Evolutionary conservation across 2,113 vertebrate species (phyloP), one percentile per base, ranked within the genome.

Genomic region (Collichthys lucidus): DNA sequence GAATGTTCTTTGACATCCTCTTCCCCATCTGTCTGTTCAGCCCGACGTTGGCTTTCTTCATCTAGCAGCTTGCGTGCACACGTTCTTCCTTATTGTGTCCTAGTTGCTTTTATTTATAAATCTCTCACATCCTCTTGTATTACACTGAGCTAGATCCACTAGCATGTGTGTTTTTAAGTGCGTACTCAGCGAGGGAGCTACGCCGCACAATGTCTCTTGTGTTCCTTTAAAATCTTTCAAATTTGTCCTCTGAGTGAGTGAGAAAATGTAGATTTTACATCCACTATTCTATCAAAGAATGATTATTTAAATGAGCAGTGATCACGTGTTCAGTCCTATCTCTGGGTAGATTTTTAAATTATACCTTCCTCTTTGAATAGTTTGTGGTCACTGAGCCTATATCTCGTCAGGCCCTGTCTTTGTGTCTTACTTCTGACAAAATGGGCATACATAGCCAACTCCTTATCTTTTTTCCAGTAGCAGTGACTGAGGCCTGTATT

Each of bases 11-110:
- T 65, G 24, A 61, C 78, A 3, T 68, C 61, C 26, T 64, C 72
- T 59, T 63, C 22, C 46, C 79, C 63, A 71, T 79, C 83, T 91
- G 71, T 88, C 74, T 61, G 22, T 60, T 50, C 15, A 35, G 35
- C 62, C 60, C 72, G 10, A 47, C 19, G 20, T 7, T 77, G 70
- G 65, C 69, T 59, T 29, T 16, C 55, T 77, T 84, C 35, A n/a
- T 77, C 17, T 0, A 46, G 76, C 83, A 80, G 73, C 75, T 75
- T 78, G 52, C 69, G 12, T 16, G 35, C 65, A 67, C 59, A 53
- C 14, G n/a, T 70, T 70, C 22, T 31, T 65, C 59, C 72, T 67
- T 49, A 70, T 49, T 83, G 72, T 73, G n/a, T 78, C 60, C n/a
- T 20, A 29, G 55, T 74, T 76, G 50, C 67, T 59, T 81, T 57